These are phyloP conservation scores for Doris montereyensis DNA, from an alignment of 2,888 invertebrate genomes.

Conservation along the genomic window DNA sequence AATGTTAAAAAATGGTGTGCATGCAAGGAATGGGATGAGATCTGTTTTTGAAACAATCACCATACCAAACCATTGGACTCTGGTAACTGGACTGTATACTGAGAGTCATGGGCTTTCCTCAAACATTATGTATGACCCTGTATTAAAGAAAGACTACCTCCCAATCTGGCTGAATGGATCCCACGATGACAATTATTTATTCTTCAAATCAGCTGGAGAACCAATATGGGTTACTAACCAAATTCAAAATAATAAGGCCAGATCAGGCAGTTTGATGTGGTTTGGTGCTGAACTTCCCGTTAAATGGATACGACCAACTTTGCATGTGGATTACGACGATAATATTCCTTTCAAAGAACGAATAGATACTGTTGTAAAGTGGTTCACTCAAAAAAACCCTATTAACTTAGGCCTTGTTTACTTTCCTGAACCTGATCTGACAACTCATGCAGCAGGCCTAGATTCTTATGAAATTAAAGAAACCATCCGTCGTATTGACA, in stretches of 20 bases:
- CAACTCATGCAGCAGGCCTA: conserved; percentile 78
- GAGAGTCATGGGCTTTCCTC: conserved; percentile 82
- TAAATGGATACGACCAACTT: conserved; percentile 55
- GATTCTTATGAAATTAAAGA: conserved; percentile 71
- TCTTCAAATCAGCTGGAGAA: conserved; percentile 73
- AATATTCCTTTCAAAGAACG: conserved; percentile 58
- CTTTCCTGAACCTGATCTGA: conserved; percentile 81
- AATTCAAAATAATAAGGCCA: conserved; percentile 76
- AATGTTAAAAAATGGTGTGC: conserved; percentile 77
- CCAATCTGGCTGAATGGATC: conserved; percentile 36
- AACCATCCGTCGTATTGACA: conserved; percentile 74
- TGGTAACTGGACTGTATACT: conserved; percentile 78
- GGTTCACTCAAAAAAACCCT: conserved; percentile 74
- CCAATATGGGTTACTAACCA: conserved; percentile 73
- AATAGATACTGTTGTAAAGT: conserved; percentile 61
- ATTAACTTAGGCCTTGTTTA: conserved; percentile 82
- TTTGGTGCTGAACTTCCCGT: conserved; percentile 77
- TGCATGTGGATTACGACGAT: conserved; percentile 49
- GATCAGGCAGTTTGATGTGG: conserved; percentile 83
- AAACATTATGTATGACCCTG: conserved; percentile 78
- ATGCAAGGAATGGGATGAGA: conserved; percentile 75
- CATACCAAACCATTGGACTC: conserved; percentile 83
- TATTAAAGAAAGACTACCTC: conserved; percentile 57
- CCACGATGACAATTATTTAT: conserved; percentile 72
- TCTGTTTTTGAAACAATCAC: conserved; percentile 78